phyloP scores from a whole-genome alignment of 2,113 vertebrate species.

The Sakesphorus luctuosus region DNA sequence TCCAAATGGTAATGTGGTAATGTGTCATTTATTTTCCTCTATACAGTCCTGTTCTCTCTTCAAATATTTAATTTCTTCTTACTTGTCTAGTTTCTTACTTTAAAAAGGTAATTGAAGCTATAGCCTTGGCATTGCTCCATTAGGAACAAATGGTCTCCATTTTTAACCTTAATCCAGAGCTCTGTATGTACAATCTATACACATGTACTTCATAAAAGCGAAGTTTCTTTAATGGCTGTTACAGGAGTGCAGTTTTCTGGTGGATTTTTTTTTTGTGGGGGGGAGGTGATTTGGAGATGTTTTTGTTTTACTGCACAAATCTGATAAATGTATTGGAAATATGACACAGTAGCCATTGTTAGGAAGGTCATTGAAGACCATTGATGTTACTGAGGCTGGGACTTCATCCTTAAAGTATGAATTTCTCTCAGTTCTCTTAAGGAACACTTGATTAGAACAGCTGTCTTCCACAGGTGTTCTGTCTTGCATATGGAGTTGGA shows the following conservation, averaged over 20 bases:
- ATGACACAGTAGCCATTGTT: accelerated
- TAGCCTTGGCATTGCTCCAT: neutral
- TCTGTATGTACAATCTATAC: accelerated
- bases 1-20: slow-evolving; percentile 16
- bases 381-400: neutral
- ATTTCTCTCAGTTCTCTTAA: neutral
- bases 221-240: neutral
- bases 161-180: neutral
- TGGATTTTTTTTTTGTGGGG: neutral
- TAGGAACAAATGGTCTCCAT: neutral
- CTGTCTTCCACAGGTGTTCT: neutral
- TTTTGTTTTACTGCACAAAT: neutral
- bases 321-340: neutral
- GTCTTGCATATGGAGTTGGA: neutral
- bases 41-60: neutral
- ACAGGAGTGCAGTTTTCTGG: neutral
- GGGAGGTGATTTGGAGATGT: neutral
- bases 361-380: neutral
- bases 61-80: neutral
- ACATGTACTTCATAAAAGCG: neutral
- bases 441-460: neutral
- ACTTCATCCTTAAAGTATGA: neutral
- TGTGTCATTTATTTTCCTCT: neutral
- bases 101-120: neutral
- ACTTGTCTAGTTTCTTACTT: neutral